Base-by-base conservation (phyloP, 2,888 invertebrate genomes). In the Eulithis testata region DNA sequence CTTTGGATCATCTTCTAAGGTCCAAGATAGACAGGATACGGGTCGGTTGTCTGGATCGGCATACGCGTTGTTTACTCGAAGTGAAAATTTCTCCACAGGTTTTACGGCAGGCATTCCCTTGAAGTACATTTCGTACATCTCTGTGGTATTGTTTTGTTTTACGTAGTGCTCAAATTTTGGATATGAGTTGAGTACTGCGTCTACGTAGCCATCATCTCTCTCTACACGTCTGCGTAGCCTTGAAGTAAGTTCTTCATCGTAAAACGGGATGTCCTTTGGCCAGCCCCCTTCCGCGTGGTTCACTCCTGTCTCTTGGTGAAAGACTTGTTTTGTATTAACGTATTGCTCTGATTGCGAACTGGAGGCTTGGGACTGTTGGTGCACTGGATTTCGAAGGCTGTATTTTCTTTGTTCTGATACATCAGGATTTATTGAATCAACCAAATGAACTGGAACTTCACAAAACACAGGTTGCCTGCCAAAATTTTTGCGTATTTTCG, bases 251-350 rank as follows among this genome's bases (percentile, higher is more conserved):
- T 97, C 97, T 68, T 95, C 93, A 73, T 95, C 95, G 52, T 87
- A 81, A 66, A 86, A 87, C 66, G 94, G 92, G 2, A 95, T 87
- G 64, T 97, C 97, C 80, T 95, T 96, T 0, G 97, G 96, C 97
- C 97, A 97, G 3, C 97, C 97, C 50, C 97, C 97, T 86, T 97
- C 97, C 11, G 88, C 88, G 79, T 97, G 97, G 68, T 94, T 94
- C 76, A 96, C 91, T 4, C 96, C 96, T 40, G 87, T 86, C 7
- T 79, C 68, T 36, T 87, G 85, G 60, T 88, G 87, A 56, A 91
- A 92, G 43, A 94, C 91, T 69, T 91, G 94, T 51, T 72, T 79
- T 11, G 96, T 96, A 75, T 96, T 96, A 9, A 94, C 89, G 74
- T 88, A 82, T 49, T 90, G 86, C 60, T 85, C 78, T 6, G 89